A percentile compares a stretch with the other conserved stretches of the same genome.
phyloP scores from a whole-genome alignment of 2,113 vertebrate species.

The Petrocephalus zakoni region DNA sequence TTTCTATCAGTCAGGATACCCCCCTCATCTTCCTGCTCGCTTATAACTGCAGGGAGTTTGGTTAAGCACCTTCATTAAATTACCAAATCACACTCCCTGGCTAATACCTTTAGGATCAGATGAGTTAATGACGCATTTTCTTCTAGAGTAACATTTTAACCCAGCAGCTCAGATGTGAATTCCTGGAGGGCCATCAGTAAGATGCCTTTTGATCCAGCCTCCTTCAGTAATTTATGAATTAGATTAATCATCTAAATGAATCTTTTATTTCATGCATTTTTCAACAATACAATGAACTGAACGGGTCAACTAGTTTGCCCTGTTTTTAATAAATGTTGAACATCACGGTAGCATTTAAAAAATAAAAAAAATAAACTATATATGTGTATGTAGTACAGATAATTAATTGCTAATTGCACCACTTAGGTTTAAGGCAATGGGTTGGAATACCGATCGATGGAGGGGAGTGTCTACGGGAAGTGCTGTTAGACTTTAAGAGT shows the following conservation, averaged over 20 bases:
- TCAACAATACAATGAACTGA: not conserved
- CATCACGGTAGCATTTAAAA: not conserved
- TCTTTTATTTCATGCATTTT: constrained; percentile 2
- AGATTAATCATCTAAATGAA: not conserved
- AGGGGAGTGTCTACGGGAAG: not conserved
- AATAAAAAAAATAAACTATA: not conserved
- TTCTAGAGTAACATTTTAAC: not conserved
- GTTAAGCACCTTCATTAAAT: not conserved
- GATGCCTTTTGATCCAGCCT: not conserved
- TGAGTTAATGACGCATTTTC: not conserved
- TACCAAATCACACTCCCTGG: not conserved
- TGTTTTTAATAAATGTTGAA: not conserved
- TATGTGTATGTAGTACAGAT: not conserved
- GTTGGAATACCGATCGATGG: not conserved
- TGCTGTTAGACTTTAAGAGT: not conserved
- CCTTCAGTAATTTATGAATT: constrained; percentile 2
- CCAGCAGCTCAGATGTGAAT: not conserved
- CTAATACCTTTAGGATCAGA: not conserved
- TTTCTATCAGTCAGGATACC: not conserved
- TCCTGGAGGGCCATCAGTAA: not conserved
- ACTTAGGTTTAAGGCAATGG: not conserved
- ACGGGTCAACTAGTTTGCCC: not conserved
- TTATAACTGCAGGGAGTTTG: not conserved
- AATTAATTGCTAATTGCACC: not conserved
- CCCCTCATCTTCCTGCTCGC: not conserved